These are phyloP conservation scores for Podiceps cristatus DNA, from an alignment of 2,113 vertebrate species.

Conservation along the genomic window DNA sequence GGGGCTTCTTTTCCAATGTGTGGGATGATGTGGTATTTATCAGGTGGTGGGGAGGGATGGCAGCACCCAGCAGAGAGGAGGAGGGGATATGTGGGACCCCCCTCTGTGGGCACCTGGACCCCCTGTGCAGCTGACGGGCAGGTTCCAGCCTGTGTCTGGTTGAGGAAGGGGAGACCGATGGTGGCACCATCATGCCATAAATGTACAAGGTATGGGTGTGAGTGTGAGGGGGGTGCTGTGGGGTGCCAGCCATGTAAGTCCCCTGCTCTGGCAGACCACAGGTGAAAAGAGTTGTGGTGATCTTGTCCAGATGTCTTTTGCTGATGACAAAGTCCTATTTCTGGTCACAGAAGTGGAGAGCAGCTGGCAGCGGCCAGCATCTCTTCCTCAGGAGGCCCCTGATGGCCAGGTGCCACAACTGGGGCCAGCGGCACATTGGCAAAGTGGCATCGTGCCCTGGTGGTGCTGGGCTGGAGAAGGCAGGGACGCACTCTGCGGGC, in stretches of 20 bases:
- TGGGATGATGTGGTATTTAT: background rate
- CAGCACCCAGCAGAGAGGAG: background rate
- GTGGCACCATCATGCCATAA: background rate
- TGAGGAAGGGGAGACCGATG: background rate
- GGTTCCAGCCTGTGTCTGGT: background rate
- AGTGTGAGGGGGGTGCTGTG: background rate
- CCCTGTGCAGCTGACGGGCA: background rate
- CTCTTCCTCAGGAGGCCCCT: background rate
- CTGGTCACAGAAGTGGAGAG: background rate
- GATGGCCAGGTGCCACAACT: background rate
- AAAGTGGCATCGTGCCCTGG: fast-evolving
- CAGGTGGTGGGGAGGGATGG: background rate
- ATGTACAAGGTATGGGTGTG: fast-evolving
- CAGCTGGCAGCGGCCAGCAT: background rate
- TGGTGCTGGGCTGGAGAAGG: background rate
- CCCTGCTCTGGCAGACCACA: background rate
- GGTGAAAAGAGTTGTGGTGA: background rate
- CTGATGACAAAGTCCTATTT: background rate
- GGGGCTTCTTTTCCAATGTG: background rate
- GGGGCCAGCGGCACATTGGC: background rate
- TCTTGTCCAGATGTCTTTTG: background rate
- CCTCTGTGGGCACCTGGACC: fast-evolving
- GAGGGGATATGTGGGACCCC: background rate
- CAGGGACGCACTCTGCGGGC: background rate
- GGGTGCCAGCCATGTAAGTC: background rate